phyloP scores from a whole-genome alignment of 1,140 invertebrate genomes.

The Sinonovacula constricta region DNA sequence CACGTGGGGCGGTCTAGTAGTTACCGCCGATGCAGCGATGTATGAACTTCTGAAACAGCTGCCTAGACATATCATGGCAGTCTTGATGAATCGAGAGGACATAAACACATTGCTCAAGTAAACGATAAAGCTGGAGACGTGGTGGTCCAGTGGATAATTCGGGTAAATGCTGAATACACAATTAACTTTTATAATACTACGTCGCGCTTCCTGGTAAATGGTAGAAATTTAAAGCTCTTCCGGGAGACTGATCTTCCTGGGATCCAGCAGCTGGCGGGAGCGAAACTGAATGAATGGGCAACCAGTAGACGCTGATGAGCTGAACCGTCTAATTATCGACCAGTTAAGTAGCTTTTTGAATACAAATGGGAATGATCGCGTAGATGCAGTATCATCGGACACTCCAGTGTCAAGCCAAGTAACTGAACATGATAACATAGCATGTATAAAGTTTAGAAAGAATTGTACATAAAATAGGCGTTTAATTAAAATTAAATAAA shows the following conservation, averaged over 20 bases:
- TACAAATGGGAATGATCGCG: neutral
- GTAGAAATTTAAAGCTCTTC: neutral
- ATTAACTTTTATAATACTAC: constrained; percentile 5
- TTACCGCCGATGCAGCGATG: constrained; percentile 23
- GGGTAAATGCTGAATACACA: constrained; percentile 1
- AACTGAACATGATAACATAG: neutral
- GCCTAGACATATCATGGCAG: constrained; percentile 4
- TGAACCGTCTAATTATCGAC: neutral
- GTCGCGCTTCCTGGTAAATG: neutral
- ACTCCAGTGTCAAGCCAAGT: neutral
- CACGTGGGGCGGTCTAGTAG: constrained; percentile 18
- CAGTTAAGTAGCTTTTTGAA: neutral
- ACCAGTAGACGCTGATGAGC: neutral
- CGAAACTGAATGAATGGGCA: neutral
- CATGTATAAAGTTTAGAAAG: neutral
- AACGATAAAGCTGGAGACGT: neutral
- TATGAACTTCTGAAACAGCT: constrained; percentile 30
- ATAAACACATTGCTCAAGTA: constrained; percentile 9
- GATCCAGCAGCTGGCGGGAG: constrained; percentile 3
- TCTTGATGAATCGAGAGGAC: neutral
- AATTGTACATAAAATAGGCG: no score
- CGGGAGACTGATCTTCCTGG: neutral
- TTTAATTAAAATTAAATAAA: no score
- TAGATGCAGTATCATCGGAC: neutral
- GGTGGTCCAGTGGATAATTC: neutral